A percentile compares a stretch with the other conserved stretches of the same genome.
Conservation (phyloP, 2,113 vertebrate genomes). For the Aspiorhynchus laticeps region DNA sequence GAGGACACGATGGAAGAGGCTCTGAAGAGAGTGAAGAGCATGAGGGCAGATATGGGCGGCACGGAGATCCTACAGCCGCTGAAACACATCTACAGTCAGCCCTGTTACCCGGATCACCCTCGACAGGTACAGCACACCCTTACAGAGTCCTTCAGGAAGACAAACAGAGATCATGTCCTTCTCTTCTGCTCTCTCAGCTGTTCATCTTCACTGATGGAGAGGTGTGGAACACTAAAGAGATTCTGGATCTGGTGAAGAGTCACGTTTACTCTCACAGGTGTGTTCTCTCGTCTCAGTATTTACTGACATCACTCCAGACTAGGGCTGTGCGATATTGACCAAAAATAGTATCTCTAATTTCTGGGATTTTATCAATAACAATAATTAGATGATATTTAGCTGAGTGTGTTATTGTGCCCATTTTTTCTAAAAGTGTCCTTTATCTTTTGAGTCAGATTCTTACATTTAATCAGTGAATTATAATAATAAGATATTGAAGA, state of each 20-base stretch:
- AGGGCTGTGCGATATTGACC: too few species aligned
- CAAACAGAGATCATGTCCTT: too few species aligned
- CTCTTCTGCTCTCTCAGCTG: background rate
- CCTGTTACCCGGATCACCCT: constrained; percentile 63
- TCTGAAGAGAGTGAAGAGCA: constrained; percentile 66
- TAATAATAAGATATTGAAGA: too few species aligned
- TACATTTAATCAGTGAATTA: too few species aligned
- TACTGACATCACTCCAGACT: background rate
- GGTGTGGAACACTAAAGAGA: background rate
- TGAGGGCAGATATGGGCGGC: constrained; percentile 75
- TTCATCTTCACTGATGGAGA: background rate
- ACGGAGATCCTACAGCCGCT: constrained; percentile 82
- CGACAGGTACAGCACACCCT: constrained; percentile 73
- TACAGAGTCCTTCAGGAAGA: too few species aligned
- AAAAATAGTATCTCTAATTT: too few species aligned
- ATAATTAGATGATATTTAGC: too few species aligned
- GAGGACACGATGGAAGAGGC: constrained; percentile 78
- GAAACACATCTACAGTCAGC: constrained; percentile 73
- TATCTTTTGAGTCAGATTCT: too few species aligned
- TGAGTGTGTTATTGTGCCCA: too few species aligned
- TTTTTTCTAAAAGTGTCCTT: too few species aligned
- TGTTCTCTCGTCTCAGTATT: background rate
- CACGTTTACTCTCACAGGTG: too few species aligned
- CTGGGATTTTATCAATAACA: too few species aligned
- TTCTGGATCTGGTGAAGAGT: background rate